These are phyloP conservation scores for Ariopsis seemanni DNA, from an alignment of 2,113 vertebrate species.

Conservation along the genomic window DNA sequence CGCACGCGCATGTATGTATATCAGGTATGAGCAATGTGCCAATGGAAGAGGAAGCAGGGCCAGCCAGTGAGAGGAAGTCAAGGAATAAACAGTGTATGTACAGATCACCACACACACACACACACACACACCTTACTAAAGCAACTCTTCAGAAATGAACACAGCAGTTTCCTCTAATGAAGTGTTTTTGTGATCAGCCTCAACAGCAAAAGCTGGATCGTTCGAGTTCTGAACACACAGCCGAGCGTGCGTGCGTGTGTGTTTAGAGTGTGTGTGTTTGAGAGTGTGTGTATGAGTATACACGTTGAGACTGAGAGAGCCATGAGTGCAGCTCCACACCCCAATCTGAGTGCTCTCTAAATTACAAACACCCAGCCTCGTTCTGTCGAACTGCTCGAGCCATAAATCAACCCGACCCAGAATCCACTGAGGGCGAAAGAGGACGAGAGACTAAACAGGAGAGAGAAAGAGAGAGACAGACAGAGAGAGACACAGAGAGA, in stretches of 20 bases:
- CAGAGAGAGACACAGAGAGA: neutral
- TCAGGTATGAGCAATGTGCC: neutral
- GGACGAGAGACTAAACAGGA: conserved; percentile 26
- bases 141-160: neutral
- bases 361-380: neutral
- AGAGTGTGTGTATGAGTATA: neutral
- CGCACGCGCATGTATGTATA: neutral
- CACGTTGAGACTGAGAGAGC: neutral
- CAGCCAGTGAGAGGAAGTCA: neutral
- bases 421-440: neutral
- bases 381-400: neutral
- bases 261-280: neutral
- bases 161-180: conserved; percentile 7
- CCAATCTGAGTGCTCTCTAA: conserved; percentile 2
- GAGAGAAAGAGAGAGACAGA: conserved; percentile 5
- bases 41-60: neutral
- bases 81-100: neutral
- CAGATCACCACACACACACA: neutral
- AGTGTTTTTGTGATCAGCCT: conserved; percentile 4
- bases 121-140: conserved; percentile 2
- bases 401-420: neutral
- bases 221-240: neutral
- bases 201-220: neutral
- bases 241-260: neutral
- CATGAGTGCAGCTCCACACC: conserved; percentile 1